phyloP scores from a whole-genome alignment of 2,888 invertebrate genomes.

The Callyntrura sp. region DNA sequence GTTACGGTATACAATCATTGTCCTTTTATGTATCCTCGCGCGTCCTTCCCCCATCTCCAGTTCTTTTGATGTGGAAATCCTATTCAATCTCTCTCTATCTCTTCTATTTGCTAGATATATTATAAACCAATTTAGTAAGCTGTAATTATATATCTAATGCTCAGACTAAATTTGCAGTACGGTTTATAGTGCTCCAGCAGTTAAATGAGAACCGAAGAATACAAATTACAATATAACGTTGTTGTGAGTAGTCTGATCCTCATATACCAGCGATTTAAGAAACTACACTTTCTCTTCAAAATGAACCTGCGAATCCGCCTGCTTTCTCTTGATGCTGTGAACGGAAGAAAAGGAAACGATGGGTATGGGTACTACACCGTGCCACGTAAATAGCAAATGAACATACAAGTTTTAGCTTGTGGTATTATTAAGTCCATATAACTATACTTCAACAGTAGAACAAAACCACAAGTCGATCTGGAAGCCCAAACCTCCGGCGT shows the following conservation, averaged over 20 bases:
- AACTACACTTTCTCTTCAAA: not conserved
- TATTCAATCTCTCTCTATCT: conserved; percentile 49
- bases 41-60: conserved; percentile 18
- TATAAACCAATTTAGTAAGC: not conserved
- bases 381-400: not conserved
- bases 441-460: no score
- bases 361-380: not conserved
- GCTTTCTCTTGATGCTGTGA: conserved; percentile 19
- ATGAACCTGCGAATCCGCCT: conserved; percentile 10
- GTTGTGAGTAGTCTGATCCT: not conserved
- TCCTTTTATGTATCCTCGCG: conserved; percentile 4
- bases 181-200: not conserved
- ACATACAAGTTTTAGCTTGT: not conserved
- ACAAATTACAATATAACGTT: no score
- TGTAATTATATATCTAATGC: not conserved
- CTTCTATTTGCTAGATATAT: not conserved
- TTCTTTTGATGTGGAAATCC: conserved; percentile 68
- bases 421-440: not conserved
- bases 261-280: not conserved
- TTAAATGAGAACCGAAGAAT: not conserved
- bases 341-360: not conserved
- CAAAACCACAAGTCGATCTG: no score
- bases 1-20: not conserved
- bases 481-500: no score
- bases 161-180: not conserved